phyloP scores from a whole-genome alignment of 2,888 invertebrate species.

The Caenorhabditis sulstoni region DNA sequence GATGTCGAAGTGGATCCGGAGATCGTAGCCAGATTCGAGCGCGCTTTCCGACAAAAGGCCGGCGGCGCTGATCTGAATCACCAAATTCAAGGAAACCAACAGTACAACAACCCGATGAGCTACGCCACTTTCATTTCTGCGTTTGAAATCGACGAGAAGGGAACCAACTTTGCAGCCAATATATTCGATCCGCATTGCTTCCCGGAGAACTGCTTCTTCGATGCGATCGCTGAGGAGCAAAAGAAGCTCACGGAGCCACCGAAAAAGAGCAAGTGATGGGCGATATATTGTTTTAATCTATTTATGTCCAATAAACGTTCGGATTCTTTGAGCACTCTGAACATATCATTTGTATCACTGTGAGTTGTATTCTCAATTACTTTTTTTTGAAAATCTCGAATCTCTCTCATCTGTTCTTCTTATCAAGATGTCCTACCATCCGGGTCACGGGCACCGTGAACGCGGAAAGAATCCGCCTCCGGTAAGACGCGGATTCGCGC shows the following conservation, averaged over 20 bases:
- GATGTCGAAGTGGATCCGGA: constrained; percentile 38
- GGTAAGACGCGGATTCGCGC: constrained; percentile 38
- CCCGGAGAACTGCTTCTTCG: constrained; percentile 68
- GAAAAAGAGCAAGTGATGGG: constrained; percentile 25
- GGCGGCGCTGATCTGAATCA: constrained; percentile 57
- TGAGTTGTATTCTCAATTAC: constrained; percentile 1
- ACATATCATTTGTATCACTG: no score
- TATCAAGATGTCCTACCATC: constrained; percentile 56
- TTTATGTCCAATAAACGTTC: no score
- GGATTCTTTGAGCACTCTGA: no score
- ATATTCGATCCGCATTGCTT: constrained; percentile 68
- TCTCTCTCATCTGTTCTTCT: background rate
- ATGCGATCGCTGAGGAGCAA: constrained; percentile 63
- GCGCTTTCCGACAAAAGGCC: constrained; percentile 57
- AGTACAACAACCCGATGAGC: constrained; percentile 69
- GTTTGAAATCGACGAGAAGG: constrained; percentile 67
- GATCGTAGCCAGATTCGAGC: constrained; percentile 40
- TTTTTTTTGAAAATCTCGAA: background rate
- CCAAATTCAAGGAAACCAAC: constrained; percentile 53
- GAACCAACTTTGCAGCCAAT: constrained; percentile 62
- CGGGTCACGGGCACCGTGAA: constrained; percentile 61
- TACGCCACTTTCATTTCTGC: constrained; percentile 68
- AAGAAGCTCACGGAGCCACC: constrained; percentile 49
- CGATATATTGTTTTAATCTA: no score
- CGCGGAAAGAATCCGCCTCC: background rate